These are phyloP conservation scores for Gila robusta DNA, from an alignment of 2,797 vertebrate species.

Conservation along the genomic window DNA sequence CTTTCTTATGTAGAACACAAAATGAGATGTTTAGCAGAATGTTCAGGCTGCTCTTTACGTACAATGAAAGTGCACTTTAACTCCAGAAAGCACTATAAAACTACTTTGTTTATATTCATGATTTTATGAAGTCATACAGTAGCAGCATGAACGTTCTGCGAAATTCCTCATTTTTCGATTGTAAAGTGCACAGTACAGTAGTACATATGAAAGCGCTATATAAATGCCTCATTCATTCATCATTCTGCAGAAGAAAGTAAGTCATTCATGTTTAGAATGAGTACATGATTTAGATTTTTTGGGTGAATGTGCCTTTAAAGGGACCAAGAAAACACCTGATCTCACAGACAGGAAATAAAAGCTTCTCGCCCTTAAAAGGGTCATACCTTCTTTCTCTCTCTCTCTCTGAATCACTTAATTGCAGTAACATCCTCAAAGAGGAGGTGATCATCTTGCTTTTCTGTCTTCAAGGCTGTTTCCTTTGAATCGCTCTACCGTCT, in stretches of 20 bases:
- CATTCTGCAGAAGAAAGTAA: neutral
- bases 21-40: neutral
- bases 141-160: neutral
- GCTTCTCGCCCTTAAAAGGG: conserved; percentile 1
- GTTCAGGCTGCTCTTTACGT: too few relatives aligned
- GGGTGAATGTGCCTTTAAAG: conserved; percentile 3
- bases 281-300: too few relatives aligned
- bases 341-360: conserved; percentile 16
- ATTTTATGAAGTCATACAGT: neutral
- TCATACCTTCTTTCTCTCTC: neutral
- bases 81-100: neutral
- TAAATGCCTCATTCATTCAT: too few relatives aligned
- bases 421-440: conserved; percentile 24
- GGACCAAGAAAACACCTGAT: neutral
- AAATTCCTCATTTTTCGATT: neutral
- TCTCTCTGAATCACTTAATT: conserved; percentile 38
- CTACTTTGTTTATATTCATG: neutral
- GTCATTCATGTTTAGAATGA: neutral
- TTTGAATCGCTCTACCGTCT: conserved; percentile 24
- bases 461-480: conserved; percentile 52
- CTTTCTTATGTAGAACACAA: neutral
- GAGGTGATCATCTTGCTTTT: conserved; percentile 28
- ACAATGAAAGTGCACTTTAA: neutral
- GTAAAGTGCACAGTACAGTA: too few relatives aligned
- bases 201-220: too few relatives aligned